Evolutionary conservation across 2,113 vertebrate species (phyloP).

Genomic region (Zosterops lateralis): DNA sequence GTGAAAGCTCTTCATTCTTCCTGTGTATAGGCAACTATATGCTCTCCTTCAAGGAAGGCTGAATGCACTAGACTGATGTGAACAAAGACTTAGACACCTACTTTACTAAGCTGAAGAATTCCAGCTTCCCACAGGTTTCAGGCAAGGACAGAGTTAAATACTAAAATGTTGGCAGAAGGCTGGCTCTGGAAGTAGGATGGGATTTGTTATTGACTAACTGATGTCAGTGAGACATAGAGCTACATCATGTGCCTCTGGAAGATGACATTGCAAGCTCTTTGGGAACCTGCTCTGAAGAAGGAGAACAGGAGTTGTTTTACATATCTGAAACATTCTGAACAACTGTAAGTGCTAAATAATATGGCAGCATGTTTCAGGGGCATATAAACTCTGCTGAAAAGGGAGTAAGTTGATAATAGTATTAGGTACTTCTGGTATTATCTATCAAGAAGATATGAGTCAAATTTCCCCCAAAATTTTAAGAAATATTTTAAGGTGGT

Average conservation of each 20-base stretch:
- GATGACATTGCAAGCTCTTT: background rate
- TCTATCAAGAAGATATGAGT: background rate
- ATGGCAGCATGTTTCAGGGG: background rate
- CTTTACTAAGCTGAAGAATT: background rate
- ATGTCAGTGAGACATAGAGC: background rate
- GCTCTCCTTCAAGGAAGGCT: background rate
- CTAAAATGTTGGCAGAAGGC: background rate
- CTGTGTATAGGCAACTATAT: fast-evolving
- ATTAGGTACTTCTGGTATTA: background rate
- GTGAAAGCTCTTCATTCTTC: background rate
- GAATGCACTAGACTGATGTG: background rate
- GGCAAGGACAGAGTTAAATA: background rate
- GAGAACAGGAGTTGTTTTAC: background rate
- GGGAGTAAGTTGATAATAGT: background rate
- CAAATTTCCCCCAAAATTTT: background rate
- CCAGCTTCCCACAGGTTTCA: background rate
- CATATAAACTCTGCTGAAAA: background rate
- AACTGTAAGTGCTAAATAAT: background rate
- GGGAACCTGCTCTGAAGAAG: background rate
- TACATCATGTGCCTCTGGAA: background rate
- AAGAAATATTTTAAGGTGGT: background rate
- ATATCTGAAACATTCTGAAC: background rate
- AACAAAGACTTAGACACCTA: background rate
- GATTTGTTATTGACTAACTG: background rate
- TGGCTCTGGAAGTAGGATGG: background rate